Evolutionary conservation across 2,797 vertebrate genomes (phyloP).

Genomic region (Peromyscus melanophrys): DNA sequence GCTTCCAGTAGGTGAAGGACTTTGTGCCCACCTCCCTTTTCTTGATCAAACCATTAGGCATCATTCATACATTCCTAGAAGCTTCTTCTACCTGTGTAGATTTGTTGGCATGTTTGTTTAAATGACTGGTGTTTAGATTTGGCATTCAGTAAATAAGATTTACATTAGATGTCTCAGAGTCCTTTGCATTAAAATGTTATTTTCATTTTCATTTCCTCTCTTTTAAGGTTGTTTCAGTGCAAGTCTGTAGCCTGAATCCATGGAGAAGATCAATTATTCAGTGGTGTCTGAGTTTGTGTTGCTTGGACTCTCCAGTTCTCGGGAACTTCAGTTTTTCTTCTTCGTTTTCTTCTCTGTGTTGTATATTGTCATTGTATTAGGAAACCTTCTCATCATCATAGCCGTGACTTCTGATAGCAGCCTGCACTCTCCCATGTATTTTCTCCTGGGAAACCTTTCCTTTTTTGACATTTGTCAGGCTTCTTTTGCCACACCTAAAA

Average conservation of each 20-base stretch:
- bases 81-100: neutral
- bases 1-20: neutral
- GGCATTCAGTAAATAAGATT: neutral
- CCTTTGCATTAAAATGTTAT: neutral
- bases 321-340: conserved; percentile 72
- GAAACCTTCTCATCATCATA: conserved; percentile 79
- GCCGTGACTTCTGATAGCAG: conserved; percentile 51
- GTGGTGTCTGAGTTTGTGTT: conserved; percentile 81
- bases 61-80: neutral
- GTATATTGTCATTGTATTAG: conserved; percentile 72
- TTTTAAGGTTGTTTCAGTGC: conserved; percentile 10
- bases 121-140: neutral
- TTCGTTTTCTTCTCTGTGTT: conserved; percentile 74
- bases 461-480: conserved; percentile 81
- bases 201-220: neutral
- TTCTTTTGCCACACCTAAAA: conserved; percentile 81
- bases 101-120: neutral
- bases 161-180: neutral
- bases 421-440: conserved; percentile 79
- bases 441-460: conserved; percentile 81
- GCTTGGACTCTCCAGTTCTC: conserved; percentile 77
- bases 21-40: neutral
- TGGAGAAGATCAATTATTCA: conserved; percentile 77
- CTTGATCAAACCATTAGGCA: neutral
- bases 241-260: conserved; percentile 12